phyloP scores from a whole-genome alignment of 2,113 vertebrate species.

The Callaeas wilsoni region DNA sequence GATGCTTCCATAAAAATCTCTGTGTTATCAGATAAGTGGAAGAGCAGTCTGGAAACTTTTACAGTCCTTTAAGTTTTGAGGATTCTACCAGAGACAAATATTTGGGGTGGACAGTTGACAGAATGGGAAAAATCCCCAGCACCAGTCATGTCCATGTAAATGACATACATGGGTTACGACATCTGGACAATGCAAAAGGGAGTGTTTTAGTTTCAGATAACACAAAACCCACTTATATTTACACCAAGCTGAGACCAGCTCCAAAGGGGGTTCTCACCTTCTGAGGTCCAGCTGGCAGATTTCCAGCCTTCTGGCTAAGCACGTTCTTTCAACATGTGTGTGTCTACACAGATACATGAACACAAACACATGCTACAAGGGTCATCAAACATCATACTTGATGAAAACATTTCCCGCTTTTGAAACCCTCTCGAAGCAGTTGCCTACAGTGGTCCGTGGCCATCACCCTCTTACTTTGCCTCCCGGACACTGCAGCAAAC shows the following conservation, averaged over 20 bases:
- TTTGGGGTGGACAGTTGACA: not conserved
- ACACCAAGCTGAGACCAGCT: not conserved
- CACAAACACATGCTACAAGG: not conserved
- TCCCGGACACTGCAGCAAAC: not conserved
- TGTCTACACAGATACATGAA: too few species aligned
- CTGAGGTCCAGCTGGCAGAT: not conserved
- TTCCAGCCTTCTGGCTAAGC: not conserved
- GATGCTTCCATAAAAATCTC: not conserved
- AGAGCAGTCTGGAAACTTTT: not conserved
- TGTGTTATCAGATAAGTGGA: not conserved
- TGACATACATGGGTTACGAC: not conserved
- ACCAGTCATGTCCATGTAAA: not conserved
- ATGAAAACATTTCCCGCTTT: not conserved
- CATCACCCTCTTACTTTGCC: not conserved
- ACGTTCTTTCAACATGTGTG: rapidly evolving
- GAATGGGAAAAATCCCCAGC: not conserved
- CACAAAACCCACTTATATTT: not conserved
- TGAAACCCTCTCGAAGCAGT: rapidly evolving
- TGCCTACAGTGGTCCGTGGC: not conserved
- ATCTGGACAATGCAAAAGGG: not conserved
- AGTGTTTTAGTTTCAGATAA: not conserved
- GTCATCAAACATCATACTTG: not conserved
- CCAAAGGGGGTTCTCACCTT: not conserved
- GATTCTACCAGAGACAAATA: not conserved
- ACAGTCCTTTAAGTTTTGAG: not conserved